These are phyloP conservation scores for Ypsolopha scabrella DNA, from an alignment of 2,888 invertebrate genomes.

Conservation along the genomic window DNA sequence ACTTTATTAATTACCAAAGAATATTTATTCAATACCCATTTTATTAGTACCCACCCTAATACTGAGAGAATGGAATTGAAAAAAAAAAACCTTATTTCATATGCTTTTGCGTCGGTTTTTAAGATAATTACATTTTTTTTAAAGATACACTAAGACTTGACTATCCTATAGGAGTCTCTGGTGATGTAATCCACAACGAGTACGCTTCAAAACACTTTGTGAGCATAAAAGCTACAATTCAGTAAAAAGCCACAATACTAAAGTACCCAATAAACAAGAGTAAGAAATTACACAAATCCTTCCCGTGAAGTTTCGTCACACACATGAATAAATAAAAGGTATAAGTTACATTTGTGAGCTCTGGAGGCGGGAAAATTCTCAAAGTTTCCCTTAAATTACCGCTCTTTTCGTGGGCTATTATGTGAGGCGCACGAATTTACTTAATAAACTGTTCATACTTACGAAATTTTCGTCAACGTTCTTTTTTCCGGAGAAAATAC, in stretches of 20 bases:
- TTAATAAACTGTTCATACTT: conserved; percentile 34
- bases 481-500: background rate
- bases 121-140: no score
- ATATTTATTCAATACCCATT: no score
- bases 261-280: background rate
- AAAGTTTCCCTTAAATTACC: conserved; percentile 19
- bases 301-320: background rate
- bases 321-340: conserved; percentile 2
- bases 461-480: conserved; percentile 23
- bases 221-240: background rate
- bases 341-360: background rate
- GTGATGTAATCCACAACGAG: background rate
- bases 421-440: conserved; percentile 22
- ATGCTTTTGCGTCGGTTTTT: no score
- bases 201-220: background rate
- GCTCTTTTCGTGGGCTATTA: conserved; percentile 24
- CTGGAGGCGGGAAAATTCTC: background rate
- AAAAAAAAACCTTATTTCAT: no score
- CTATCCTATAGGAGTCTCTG: no score
- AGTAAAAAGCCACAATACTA: no score
- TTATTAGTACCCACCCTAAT: no score
- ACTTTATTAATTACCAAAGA: no score
- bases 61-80: no score
- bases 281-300: background rate
- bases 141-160: no score